Evolutionary conservation across 2,888 invertebrate species (phyloP).

Genomic region (Trissolcus brochymenae): DNA sequence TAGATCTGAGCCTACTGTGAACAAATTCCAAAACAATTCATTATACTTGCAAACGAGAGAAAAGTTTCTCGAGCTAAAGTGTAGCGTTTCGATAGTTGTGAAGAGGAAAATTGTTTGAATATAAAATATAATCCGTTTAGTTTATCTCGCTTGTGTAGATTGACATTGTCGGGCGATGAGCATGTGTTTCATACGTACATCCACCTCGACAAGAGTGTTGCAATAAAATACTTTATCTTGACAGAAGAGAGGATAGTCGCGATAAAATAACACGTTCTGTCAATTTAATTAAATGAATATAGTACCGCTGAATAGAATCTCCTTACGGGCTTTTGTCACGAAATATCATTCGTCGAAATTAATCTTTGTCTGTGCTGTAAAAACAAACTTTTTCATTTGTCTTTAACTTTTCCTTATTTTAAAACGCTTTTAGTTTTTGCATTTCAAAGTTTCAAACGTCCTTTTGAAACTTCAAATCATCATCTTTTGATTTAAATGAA

Average conservation of each 20-base stretch:
- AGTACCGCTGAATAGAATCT: conserved; percentile 38
- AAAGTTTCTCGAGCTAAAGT: conserved; percentile 11
- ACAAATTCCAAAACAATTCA: background rate
- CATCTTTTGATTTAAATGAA: too few species aligned
- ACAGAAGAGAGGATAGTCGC: conserved; percentile 38
- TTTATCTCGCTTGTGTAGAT: conserved; percentile 13
- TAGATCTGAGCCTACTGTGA: too few species aligned
- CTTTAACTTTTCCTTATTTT: background rate
- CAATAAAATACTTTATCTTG: conserved; percentile 50
- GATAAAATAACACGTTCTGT: conserved; percentile 53
- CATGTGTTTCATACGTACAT: conserved; percentile 26
- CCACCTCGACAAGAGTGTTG: conserved; percentile 30
- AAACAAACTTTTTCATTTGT: too few species aligned
- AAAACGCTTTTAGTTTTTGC: background rate
- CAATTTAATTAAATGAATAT: conserved; percentile 52
- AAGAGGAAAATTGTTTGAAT: conserved; percentile 26
- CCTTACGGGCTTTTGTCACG: conserved; percentile 52
- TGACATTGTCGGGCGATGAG: conserved; percentile 29
- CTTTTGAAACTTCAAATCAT: background rate
- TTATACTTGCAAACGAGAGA: conserved; percentile 30
- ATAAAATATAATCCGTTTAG: conserved; percentile 14
- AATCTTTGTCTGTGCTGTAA: too few species aligned
- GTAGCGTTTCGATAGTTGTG: conserved; percentile 13
- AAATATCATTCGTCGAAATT: conserved; percentile 23
- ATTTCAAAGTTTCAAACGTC: background rate